Evolutionary conservation across 1,140 invertebrate species (phyloP), one percentile per base, ranked within the genome.

Genomic region (Zaprionus capensis): DNA sequence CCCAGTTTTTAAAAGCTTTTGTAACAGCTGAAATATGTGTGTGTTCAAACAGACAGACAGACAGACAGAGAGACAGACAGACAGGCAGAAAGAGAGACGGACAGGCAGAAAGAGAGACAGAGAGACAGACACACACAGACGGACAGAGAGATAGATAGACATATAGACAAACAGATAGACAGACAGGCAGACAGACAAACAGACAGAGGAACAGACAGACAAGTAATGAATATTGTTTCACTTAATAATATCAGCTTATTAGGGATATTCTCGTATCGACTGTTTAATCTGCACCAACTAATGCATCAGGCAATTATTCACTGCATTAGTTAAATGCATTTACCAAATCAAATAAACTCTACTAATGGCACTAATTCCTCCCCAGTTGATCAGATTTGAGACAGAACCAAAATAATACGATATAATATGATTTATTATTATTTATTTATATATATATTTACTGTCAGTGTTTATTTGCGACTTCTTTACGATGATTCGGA

Each of bases 391-490:
- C 17, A 46, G 41, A 46, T 46, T 17, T 17, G 1, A 46, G n/a
- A 7, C n/a, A 46, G n/a, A 17, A 46, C n/a, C n/a, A 17, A 51
- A 51, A 24, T 24, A 51, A n/a, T n/a, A n/a, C n/a, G n/a, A n/a
- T 26, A 28, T n/a, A 56, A 24, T 15, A 17, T 11, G 22, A 56
- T 56, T 56, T 28, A 28, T 28, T 56, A 22, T 22, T 55, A 26
- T 28, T 28, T 26, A n/a, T 20, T 28, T 56, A 28, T 20, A 2
- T 55, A 28, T 26, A 28, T 26, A 56, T 56, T 56, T 56, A 51
- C 20, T 51, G 17, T 51, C 46, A 22, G 22, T 51, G n/a, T 51
- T 51, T 20, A 51, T 51, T 51, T 51, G 46, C 46, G 12, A 51
- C 46, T 51, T 14, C 20, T 51, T 49, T 49, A 49, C 46, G 3